These are phyloP conservation scores for Galaxias olidus DNA, from an alignment of 2,797 vertebrate genomes.

Conservation along the genomic window DNA sequence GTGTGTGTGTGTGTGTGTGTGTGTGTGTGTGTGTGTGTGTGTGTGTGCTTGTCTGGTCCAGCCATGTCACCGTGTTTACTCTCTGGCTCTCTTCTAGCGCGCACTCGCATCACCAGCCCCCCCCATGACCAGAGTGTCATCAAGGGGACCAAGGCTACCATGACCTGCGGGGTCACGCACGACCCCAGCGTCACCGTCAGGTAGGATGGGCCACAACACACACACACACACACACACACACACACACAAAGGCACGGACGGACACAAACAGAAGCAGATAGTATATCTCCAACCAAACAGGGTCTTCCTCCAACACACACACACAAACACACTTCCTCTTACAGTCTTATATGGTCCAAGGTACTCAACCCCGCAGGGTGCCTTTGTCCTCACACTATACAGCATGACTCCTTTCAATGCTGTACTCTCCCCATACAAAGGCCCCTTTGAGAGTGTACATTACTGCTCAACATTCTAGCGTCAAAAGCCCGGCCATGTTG, in stretches of 20 bases:
- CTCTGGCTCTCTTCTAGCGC: conserved; percentile 71
- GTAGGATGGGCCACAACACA: conserved; percentile 49
- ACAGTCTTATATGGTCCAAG: too few relatives aligned
- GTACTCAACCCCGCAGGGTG: too few relatives aligned
- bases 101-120: conserved; percentile 87
- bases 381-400: too few relatives aligned
- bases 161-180: conserved; percentile 86
- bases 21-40: background rate
- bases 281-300: background rate
- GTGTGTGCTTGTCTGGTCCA: background rate
- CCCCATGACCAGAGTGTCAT: conserved; percentile 94
- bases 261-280: conserved; percentile 9
- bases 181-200: conserved; percentile 82
- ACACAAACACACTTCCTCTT: too few relatives aligned
- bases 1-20: background rate
- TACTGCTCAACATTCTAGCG: too few relatives aligned
- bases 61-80: background rate
- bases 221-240: conserved; percentile 5
- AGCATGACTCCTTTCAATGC: too few relatives aligned
- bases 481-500: background rate
- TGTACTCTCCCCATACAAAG: too few relatives aligned
- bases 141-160: conserved; percentile 93
- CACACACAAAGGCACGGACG: background rate
- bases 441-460: too few relatives aligned
- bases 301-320: background rate